Conservation (phyloP, 1,140 invertebrate genomes). For the Nasonia giraulti region DNA sequence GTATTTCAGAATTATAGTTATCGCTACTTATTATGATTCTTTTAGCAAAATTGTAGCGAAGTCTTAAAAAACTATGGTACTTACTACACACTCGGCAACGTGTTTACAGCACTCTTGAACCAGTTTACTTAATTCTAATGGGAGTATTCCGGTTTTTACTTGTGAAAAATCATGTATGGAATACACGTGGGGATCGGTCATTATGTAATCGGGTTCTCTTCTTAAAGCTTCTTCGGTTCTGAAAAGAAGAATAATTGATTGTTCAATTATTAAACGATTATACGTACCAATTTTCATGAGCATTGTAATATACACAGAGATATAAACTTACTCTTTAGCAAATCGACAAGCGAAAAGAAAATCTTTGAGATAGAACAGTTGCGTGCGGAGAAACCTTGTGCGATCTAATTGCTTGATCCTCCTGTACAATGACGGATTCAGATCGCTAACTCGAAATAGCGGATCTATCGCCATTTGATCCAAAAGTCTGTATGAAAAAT, state of each 20-base stretch:
- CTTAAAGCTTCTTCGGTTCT: slow-evolving; percentile 79
- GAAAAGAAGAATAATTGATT: slow-evolving; percentile 54
- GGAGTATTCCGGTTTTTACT: slow-evolving; percentile 80
- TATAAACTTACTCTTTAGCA: slow-evolving; percentile 74
- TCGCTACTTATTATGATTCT: no score
- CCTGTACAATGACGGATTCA: slow-evolving; percentile 82
- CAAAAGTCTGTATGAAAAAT: slow-evolving; percentile 86
- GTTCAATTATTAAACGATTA: slow-evolving; percentile 24
- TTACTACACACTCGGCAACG: slow-evolving; percentile 82
- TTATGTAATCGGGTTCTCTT: slow-evolving; percentile 77
- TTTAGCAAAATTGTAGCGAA: no score
- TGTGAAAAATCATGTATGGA: slow-evolving; percentile 85
- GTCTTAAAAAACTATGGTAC: slow-evolving; percentile 44
- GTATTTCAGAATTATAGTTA: neutral
- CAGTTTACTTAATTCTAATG: slow-evolving; percentile 77
- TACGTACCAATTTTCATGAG: no score
- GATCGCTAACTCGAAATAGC: slow-evolving; percentile 83
- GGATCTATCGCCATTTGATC: slow-evolving; percentile 87
- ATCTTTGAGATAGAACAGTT: slow-evolving; percentile 81
- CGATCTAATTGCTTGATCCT: slow-evolving; percentile 78
- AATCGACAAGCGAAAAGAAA: slow-evolving; percentile 82
- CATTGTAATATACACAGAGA: neutral
- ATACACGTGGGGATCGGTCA: slow-evolving; percentile 82
- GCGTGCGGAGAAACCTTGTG: slow-evolving; percentile 77
- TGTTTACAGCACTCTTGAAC: slow-evolving; percentile 79